A percentile compares a stretch with the other conserved stretches of the same genome.
Evolutionary conservation across 2,888 invertebrate species (phyloP).

Genomic region (Halictus ligatus): DNA sequence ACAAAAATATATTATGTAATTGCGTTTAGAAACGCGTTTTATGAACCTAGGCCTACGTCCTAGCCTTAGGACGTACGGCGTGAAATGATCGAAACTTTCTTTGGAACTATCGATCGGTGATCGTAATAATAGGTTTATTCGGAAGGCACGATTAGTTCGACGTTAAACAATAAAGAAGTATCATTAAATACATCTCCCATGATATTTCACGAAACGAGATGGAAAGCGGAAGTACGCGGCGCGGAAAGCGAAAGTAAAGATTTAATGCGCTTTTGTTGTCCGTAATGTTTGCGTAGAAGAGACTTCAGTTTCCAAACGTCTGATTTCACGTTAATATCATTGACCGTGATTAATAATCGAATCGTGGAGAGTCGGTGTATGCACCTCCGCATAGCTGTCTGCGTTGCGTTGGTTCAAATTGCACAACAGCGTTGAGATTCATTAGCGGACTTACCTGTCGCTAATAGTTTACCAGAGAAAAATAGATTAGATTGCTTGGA

Average conservation of each 20-base stretch:
- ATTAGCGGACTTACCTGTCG: slow-evolving; percentile 17
- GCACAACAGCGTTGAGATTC: not conserved
- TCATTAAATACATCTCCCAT: not conserved
- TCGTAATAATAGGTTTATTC: not conserved
- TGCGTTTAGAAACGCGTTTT: not conserved
- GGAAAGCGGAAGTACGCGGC: not conserved
- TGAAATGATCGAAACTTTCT: not conserved
- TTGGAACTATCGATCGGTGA: not conserved
- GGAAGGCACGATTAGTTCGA: too few species aligned
- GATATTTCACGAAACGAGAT: not conserved
- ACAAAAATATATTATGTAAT: not conserved
- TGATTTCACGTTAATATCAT: not conserved
- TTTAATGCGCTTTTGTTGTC: not conserved
- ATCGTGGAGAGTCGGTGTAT: not conserved
- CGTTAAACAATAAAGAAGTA: not conserved
- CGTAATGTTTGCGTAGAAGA: not conserved
- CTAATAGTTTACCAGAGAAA: not conserved
- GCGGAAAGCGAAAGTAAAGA: not conserved
- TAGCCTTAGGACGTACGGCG: too few species aligned
- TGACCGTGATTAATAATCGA: not conserved
- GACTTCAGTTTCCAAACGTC: not conserved
- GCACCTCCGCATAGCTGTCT: too few species aligned
- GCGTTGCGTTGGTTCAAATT: not conserved
- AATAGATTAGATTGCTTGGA: slow-evolving; percentile 2
- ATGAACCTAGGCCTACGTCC: too few species aligned